Conservation (phyloP, 2,113 vertebrate species). For the Talpa occidentalis region DNA sequence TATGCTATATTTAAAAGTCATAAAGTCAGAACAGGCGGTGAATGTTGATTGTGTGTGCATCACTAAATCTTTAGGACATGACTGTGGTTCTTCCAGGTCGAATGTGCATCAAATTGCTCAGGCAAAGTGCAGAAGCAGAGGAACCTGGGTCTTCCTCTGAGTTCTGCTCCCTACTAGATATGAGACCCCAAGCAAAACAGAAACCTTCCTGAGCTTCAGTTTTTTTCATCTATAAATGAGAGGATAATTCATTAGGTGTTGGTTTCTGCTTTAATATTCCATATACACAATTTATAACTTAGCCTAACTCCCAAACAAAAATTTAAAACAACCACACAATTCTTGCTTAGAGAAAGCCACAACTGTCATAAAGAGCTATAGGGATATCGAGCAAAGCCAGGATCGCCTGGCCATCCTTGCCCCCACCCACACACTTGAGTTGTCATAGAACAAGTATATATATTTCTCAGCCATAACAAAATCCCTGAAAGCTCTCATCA, state of each 20-base stretch:
- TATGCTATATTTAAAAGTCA: slow-evolving; percentile 62
- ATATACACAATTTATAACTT: not conserved
- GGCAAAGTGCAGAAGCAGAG: not conserved
- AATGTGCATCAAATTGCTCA: not conserved
- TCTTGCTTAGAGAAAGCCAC: not conserved
- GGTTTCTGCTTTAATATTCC: not conserved
- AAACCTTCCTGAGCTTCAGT: not conserved
- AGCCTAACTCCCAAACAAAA: slow-evolving; percentile 41
- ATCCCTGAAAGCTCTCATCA: not conserved
- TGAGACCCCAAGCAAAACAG: not conserved
- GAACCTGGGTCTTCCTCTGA: not conserved
- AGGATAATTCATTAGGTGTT: not conserved
- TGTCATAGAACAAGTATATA: not conserved
- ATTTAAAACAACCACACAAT: not conserved
- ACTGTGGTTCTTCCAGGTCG: slow-evolving; percentile 43
- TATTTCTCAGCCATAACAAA: not conserved
- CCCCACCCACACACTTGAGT: not conserved
- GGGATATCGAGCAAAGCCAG: not conserved
- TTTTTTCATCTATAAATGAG: slow-evolving; percentile 26
- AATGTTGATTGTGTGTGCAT: slow-evolving; percentile 34
- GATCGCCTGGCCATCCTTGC: not conserved
- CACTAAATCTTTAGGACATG: not conserved
- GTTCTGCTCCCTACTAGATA: not conserved
- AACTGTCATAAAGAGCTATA: not conserved
- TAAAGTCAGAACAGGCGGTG: slow-evolving; percentile 11